Evolutionary conservation across 1,140 invertebrate genomes (phyloP), one percentile per base, ranked within the genome.

Genomic region (Euura saliciscinereae): DNA sequence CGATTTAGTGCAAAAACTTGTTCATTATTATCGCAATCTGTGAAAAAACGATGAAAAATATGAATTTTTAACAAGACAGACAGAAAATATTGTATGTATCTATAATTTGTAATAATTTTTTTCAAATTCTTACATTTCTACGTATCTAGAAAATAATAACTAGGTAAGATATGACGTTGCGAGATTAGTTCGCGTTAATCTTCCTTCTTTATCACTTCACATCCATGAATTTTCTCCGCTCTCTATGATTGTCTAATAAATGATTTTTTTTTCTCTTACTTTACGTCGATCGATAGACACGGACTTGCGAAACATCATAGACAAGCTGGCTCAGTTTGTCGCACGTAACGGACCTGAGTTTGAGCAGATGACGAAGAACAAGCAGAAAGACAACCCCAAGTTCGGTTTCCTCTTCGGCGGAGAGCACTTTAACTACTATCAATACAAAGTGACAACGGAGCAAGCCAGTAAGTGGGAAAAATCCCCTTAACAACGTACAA

Each of bases 321-420:
- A 99, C 89, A 99, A 99, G 90, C 88, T 99, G 78, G 98, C 98
- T 2, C 95, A 98, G 85, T 99, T 99, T 92, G 98, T 99, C 71
- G 98, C 98, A 74, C 90, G 98, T 84, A 99, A 99, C 94, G 98
- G 98, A 28, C 97, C 96, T 2, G 97, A 99, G 85, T 99, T 99
- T 89, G 98, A 99, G 89, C 92, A 96, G 83, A 98, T 98, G 93
- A 99, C 97, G 66, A 99, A 98, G 90, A 96, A 96, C 80, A 99
- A 99, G 88, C 97, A 99, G 87, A 95, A 97, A 86, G 96, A 97
- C 81, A 99, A 99, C 88, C 96, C 97, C 10, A 97, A 97, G 84
- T 99, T 99, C 89, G 92, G 94, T 76, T 99, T 99, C 88, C 89
- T 99, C 46, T 99, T 98, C 90, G 97, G 97, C 77, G 98, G 98